These are phyloP conservation scores for Amblyjoppa fuscipennis DNA, from an alignment of 2,888 invertebrate species.

Conservation along the genomic window DNA sequence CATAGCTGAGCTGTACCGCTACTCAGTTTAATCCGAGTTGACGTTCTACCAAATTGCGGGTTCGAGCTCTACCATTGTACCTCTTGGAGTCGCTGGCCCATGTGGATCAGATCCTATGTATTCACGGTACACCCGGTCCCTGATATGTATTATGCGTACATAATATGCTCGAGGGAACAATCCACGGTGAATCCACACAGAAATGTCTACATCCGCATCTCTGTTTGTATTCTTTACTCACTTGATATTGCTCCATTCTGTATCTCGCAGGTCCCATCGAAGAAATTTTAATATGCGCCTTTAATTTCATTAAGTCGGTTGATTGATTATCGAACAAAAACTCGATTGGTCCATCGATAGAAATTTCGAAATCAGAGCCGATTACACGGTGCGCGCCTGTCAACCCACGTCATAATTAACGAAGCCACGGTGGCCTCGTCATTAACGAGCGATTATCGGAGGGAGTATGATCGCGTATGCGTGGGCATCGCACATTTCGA, in stretches of 20 bases:
- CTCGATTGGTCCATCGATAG: conserved; percentile 21
- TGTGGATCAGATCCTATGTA: conserved; percentile 14
- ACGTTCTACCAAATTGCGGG: conserved; percentile 58
- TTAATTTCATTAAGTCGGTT: conserved; percentile 15
- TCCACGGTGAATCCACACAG: neutral
- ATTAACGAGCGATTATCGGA: conserved; percentile 60
- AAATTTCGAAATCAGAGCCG: neutral
- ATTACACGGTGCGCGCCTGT: conserved; percentile 1
- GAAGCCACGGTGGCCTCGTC: conserved; percentile 24
- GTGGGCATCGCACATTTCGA: conserved; percentile 10
- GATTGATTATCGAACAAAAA: conserved; percentile 26
- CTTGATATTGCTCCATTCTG: neutral
- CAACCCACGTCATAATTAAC: conserved; percentile 43
- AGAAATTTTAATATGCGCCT: neutral
- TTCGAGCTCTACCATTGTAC: conserved; percentile 30
- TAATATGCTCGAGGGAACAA: neutral
- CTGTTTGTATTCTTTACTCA: neutral
- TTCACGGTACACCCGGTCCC: neutral
- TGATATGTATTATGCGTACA: neutral
- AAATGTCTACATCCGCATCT: neutral
- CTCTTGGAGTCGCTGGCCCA: conserved; percentile 22
- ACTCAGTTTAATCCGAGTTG: conserved; percentile 54
- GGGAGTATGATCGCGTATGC: neutral
- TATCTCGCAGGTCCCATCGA: neutral
- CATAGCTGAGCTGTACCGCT: conserved; percentile 16